Evolutionary conservation across 2,113 vertebrate species (phyloP).

Genomic region (Dolichallabes microphthalmus): DNA sequence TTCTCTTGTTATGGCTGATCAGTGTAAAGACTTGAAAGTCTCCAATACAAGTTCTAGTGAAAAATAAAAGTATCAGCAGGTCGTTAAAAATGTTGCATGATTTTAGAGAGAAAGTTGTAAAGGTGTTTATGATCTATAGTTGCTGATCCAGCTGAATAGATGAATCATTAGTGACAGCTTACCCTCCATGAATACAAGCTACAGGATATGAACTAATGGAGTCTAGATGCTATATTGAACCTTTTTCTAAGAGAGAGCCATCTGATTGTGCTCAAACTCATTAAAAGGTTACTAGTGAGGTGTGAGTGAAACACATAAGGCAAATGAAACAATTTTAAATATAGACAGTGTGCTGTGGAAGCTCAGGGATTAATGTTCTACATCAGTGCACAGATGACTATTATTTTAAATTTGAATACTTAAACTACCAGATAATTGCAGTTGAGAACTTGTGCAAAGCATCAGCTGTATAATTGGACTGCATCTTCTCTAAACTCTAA

Average conservation of each 20-base stretch:
- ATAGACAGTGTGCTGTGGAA: not conserved
- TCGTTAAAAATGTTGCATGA: not conserved
- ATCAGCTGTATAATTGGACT: not conserved
- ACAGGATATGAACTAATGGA: not conserved
- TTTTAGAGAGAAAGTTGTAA: not conserved
- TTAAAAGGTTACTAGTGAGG: not conserved
- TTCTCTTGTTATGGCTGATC: too few species aligned
- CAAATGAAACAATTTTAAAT: not conserved
- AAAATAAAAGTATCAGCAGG: not conserved
- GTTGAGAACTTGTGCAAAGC: not conserved
- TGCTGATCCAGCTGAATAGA: not conserved
- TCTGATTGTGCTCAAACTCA: not conserved
- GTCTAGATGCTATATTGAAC: not conserved
- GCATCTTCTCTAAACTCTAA: not conserved
- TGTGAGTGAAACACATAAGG: not conserved
- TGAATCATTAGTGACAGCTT: not conserved
- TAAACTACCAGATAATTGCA: not conserved
- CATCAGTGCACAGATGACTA: not conserved
- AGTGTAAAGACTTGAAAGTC: not conserved
- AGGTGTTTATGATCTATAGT: not conserved
- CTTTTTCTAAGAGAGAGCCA: not conserved
- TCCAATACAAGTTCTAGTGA: too few species aligned
- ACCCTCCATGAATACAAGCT: not conserved
- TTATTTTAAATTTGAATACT: not conserved
- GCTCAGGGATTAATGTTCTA: not conserved